phyloP scores from a whole-genome alignment of 2,797 vertebrate genomes.

The Vespertilio murinus region DNA sequence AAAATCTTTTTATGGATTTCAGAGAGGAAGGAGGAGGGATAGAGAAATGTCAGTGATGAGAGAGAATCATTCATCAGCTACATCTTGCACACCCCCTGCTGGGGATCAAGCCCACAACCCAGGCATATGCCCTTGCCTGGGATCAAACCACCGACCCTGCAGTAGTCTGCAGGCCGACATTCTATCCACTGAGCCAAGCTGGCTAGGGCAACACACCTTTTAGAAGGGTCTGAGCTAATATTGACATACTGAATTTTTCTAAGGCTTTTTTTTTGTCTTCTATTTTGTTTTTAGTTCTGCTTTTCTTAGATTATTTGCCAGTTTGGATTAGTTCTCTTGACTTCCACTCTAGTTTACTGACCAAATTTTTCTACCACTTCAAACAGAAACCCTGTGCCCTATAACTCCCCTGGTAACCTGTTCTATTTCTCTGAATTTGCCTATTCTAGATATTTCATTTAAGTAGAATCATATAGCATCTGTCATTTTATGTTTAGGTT shows the following conservation, averaged over 20 bases:
- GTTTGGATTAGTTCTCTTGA: slow-evolving; percentile 49
- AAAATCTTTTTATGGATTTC: too few relatives aligned
- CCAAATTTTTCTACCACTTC: not conserved
- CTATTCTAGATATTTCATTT: slow-evolving; percentile 12
- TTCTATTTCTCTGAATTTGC: slow-evolving; percentile 4
- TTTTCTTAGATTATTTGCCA: slow-evolving; percentile 2
- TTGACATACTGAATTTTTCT: slow-evolving; percentile 19
- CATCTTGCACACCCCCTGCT: too few relatives aligned
- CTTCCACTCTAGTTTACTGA: slow-evolving; percentile 4
- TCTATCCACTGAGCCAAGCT: too few relatives aligned
- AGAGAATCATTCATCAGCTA: too few relatives aligned
- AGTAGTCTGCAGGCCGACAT: too few relatives aligned
- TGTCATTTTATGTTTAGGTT: slow-evolving; percentile 22
- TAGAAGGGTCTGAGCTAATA: not conserved
- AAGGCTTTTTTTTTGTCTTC: not conserved
- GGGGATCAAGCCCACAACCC: too few relatives aligned
- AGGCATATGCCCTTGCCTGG: too few relatives aligned
- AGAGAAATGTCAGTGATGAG: too few relatives aligned
- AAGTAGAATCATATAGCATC: not conserved
- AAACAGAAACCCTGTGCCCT: not conserved
- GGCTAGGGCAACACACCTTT: too few relatives aligned
- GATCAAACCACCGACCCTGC: too few relatives aligned
- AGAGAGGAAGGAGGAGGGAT: too few relatives aligned
- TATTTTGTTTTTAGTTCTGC: not conserved
- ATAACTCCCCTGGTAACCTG: not conserved